Conservation (phyloP, 2,888 invertebrate species). For the Octonoba sinensis region DNA sequence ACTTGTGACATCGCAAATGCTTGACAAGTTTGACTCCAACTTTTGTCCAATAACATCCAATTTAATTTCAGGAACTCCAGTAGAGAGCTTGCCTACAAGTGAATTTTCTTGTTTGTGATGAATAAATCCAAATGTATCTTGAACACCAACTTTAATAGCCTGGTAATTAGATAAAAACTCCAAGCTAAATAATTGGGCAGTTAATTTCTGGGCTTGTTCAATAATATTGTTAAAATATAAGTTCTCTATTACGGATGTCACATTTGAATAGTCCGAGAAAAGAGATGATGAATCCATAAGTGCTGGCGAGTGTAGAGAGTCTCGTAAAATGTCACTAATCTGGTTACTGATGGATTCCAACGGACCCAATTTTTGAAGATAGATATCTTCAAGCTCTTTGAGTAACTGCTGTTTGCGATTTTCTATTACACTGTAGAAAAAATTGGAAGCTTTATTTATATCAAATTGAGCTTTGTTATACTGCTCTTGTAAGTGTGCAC, state of each 20-base stretch:
- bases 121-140: conserved; percentile 96
- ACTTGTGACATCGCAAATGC: conserved; percentile 74
- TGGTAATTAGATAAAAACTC: conserved; percentile 98
- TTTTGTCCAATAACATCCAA: conserved; percentile 81
- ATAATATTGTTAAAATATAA: conserved; percentile 94
- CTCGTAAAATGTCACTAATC: conserved; percentile 92
- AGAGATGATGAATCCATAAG: conserved; percentile 93
- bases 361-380: conserved; percentile 89
- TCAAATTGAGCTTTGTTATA: conserved; percentile 74
- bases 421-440: conserved; percentile 94
- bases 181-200: conserved; percentile 88
- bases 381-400: conserved; percentile 94
- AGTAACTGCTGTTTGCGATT: conserved; percentile 93
- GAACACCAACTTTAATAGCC: conserved; percentile 90
- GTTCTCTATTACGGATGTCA: conserved; percentile 91
- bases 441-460: conserved; percentile 95
- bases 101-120: conserved; percentile 76
- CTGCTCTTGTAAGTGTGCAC: conserved; percentile 74
- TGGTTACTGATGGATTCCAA: conserved; percentile 89
- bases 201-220: conserved; percentile 90
- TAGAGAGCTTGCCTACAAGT: conserved; percentile 79
- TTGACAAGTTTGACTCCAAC: conserved; percentile 85
- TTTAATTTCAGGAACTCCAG: conserved; percentile 74
- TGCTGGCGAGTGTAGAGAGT: conserved; percentile 90
- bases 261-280: conserved; percentile 89